These are phyloP conservation scores for Sandelia bainsii DNA, from an alignment of 2,797 vertebrate genomes.

Conservation along the genomic window DNA sequence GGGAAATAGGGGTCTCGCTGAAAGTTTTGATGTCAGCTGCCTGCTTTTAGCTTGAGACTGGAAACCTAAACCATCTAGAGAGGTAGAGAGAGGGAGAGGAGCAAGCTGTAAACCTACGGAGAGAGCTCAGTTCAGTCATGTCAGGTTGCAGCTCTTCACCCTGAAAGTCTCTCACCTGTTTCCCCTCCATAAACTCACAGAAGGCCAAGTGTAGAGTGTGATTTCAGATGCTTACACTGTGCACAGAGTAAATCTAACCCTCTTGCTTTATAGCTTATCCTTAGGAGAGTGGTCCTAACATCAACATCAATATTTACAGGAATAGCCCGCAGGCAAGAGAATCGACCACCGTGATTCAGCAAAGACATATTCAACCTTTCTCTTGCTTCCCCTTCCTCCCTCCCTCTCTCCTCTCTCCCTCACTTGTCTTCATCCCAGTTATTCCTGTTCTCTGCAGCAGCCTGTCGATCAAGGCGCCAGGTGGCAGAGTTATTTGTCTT, in stretches of 20 bases:
- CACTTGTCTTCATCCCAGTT: constrained; percentile 64
- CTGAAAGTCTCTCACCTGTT: constrained; percentile 62
- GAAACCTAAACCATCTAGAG: constrained; percentile 77
- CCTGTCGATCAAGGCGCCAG: constrained; percentile 57
- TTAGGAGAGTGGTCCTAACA: constrained; percentile 82
- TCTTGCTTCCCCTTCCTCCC: constrained; percentile 25
- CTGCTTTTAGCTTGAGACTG: constrained; percentile 78
- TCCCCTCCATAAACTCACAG: constrained; percentile 41
- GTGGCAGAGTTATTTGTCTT: constrained; percentile 59
- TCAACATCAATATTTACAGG: constrained; percentile 84
- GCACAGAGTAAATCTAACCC: constrained; percentile 73
- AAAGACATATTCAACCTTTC: constrained; percentile 72
- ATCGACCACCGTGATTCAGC: constrained; percentile 78
- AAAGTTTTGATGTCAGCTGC: constrained; percentile 80
- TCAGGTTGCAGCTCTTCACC: constrained; percentile 63
- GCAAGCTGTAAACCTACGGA: constrained; percentile 62
- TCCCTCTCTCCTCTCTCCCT: constrained; percentile 17
- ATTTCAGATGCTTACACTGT: constrained; percentile 71
- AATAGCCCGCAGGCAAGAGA: constrained; percentile 78
- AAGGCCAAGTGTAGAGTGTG: constrained; percentile 53
- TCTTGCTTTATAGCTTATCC: constrained; percentile 76
- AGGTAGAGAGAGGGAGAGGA: constrained; percentile 46
- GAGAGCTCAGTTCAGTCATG: constrained; percentile 65
- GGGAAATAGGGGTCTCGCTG: constrained; percentile 74
- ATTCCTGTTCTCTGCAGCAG: constrained; percentile 51